These are phyloP conservation scores for Amblyornis subalaris DNA, from an alignment of 2,113 vertebrate genomes.

Conservation along the genomic window DNA sequence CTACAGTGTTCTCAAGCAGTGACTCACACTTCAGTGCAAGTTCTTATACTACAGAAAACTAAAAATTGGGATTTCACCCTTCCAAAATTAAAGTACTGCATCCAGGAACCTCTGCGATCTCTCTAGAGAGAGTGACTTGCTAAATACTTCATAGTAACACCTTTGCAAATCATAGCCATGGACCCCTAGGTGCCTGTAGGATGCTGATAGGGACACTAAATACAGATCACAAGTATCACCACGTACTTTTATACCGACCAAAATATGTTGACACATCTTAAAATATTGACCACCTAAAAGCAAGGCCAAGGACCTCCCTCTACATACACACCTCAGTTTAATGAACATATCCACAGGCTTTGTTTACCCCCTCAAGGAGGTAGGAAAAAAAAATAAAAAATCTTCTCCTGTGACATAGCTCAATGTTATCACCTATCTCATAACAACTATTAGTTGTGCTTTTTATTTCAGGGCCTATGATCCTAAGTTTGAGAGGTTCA, in stretches of 20 bases:
- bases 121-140: background rate
- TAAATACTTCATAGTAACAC: background rate
- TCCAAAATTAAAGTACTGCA: background rate
- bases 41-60: background rate
- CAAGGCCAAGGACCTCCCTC: background rate
- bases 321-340: background rate
- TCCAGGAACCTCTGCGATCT: background rate
- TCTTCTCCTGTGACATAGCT: background rate
- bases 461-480: background rate
- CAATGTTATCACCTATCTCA: rapidly evolving
- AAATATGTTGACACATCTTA: background rate
- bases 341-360: background rate
- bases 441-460: background rate
- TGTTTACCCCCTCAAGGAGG: background rate
- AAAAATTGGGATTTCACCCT: background rate
- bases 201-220: background rate
- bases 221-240: background rate
- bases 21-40: background rate
- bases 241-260: background rate
- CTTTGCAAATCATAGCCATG: background rate
- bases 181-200: background rate
- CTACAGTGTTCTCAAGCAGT: background rate
- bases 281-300: background rate
- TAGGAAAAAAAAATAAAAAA: background rate
- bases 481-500: background rate